Evolutionary conservation across 1,140 invertebrate genomes (phyloP).

Genomic region (Scylla paramamosain): DNA sequence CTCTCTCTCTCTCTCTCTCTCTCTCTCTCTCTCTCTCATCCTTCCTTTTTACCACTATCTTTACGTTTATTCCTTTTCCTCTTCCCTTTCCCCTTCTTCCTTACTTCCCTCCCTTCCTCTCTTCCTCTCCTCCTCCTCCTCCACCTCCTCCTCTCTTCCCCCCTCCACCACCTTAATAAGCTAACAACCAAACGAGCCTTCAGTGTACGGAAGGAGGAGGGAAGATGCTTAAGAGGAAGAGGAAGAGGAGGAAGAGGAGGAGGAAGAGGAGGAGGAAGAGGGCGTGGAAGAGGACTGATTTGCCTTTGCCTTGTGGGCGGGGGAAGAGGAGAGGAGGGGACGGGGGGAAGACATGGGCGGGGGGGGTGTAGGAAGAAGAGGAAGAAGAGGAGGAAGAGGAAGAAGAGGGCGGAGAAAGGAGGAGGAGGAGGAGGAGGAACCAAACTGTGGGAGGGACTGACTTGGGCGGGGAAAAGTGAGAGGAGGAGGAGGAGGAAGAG

Average conservation of each 20-base stretch:
- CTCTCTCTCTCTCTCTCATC: too few relatives aligned
- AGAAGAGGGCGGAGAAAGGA: too few relatives aligned
- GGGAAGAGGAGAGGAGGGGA: background rate
- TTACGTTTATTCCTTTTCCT: background rate
- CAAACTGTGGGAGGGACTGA: too few relatives aligned
- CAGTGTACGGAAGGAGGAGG: background rate
- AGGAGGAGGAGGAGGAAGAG: constrained; percentile 11
- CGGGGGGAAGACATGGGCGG: background rate
- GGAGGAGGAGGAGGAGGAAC: too few relatives aligned
- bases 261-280: background rate
- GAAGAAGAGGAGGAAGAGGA: background rate
- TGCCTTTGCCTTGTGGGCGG: background rate
- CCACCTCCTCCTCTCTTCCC: background rate
- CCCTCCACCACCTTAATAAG: background rate
- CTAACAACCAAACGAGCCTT: background rate
- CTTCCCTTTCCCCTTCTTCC: background rate
- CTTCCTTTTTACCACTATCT: too few relatives aligned
- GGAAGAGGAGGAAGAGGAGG: background rate
- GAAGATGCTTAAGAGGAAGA: background rate
- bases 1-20: too few relatives aligned
- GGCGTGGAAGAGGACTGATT: background rate
- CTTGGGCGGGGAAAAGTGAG: background rate
- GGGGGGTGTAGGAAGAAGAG: background rate
- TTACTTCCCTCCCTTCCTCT: background rate
- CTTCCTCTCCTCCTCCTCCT: background rate